phyloP scores from a whole-genome alignment of 92 coral and sea anemone species.

The Meandrina meandrites region DNA sequence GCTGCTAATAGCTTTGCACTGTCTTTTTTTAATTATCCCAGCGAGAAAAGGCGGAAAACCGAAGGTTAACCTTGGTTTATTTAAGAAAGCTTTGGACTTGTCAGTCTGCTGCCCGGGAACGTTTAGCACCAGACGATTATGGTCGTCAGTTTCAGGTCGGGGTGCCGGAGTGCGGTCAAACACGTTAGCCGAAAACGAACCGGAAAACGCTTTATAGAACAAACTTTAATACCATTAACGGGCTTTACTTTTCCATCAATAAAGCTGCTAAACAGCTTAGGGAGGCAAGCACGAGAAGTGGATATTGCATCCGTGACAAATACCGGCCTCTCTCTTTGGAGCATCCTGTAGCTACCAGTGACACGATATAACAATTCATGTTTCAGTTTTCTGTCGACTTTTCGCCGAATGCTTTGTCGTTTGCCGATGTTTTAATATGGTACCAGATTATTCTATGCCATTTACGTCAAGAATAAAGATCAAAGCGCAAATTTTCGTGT shows the following conservation, averaged over 20 bases:
- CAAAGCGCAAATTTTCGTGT: constrained; percentile 3
- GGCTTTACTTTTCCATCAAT: constrained; percentile 35
- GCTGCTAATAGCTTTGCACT: constrained; percentile 25
- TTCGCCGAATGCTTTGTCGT: neutral
- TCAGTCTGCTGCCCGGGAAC: constrained; percentile 43
- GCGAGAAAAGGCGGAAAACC: constrained; percentile 44
- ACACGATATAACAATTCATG: neutral
- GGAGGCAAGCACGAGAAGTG: constrained; percentile 12
- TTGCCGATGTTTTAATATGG: constrained; percentile 2
- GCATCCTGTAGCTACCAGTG: constrained; percentile 12
- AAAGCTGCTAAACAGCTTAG: constrained; percentile 60
- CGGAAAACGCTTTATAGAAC: constrained; percentile 45
- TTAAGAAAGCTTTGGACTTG: constrained; percentile 42
- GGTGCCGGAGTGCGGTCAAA: constrained; percentile 10
- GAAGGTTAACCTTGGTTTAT: constrained; percentile 43
- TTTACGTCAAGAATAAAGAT: constrained; percentile 19
- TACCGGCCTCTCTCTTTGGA: constrained; percentile 17
- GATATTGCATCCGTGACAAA: constrained; percentile 28
- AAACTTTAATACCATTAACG: constrained; percentile 48
- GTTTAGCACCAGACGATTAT: constrained; percentile 53
- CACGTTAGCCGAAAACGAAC: constrained; percentile 28
- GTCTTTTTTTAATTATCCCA: constrained; percentile 43
- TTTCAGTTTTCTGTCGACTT: neutral
- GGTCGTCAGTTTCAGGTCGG: constrained; percentile 32
- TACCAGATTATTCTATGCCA: constrained; percentile 1